phyloP scores from a whole-genome alignment of 2,797 vertebrate genomes.

The Trachops cirrhosus region DNA sequence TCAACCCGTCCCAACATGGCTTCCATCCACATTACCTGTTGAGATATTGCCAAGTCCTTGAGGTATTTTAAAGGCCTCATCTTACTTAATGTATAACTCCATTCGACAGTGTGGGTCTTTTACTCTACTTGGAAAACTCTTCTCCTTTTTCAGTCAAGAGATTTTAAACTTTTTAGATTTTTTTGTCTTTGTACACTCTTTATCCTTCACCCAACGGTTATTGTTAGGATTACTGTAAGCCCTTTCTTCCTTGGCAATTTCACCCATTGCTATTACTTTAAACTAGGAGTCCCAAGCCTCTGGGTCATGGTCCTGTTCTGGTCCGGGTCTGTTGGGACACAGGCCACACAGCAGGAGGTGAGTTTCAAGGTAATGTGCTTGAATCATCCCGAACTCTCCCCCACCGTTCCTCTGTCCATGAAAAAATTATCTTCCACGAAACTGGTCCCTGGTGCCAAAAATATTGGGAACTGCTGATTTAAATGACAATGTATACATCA shows the following conservation, averaged over 20 bases:
- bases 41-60: background rate
- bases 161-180: background rate
- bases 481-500: background rate
- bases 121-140: background rate
- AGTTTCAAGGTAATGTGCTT: background rate
- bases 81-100: background rate
- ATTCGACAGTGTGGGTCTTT: background rate
- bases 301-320: too few relatives aligned
- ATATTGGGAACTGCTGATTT: background rate
- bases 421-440: background rate
- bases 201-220: background rate
- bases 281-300: background rate
- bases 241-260: background rate
- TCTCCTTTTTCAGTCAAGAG: background rate
- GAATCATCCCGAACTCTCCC: background rate
- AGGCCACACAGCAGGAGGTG: background rate
- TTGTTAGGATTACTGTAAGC: background rate
- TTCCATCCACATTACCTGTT: background rate
- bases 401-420: background rate
- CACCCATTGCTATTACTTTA: background rate
- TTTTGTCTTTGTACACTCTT: background rate
- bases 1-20: background rate
- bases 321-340: background rate
- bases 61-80: background rate
- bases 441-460: background rate